Conservation (phyloP, 2,888 invertebrate species). For the Lycocerus yunnanus region DNA sequence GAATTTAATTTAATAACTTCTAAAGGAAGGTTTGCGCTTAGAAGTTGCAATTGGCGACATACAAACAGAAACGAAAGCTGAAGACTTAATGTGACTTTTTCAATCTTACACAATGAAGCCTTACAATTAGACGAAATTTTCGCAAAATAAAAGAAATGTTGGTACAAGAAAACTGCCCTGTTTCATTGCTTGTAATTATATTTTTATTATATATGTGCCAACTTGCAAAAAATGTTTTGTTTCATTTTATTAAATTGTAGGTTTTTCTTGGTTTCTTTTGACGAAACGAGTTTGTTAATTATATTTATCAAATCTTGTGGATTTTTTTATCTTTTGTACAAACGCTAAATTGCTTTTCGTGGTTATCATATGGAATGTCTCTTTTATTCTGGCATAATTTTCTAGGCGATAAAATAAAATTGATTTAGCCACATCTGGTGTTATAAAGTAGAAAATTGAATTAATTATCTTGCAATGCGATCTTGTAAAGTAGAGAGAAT, state of each 20-base stretch:
- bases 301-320: background rate
- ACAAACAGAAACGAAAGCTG: background rate
- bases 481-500: constrained; percentile 20
- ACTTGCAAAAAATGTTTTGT: background rate
- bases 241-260: background rate
- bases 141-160: background rate
- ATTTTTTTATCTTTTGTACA: background rate
- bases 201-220: background rate
- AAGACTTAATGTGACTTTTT: background rate
- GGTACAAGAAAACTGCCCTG: background rate
- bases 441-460: constrained; percentile 35
- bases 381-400: background rate
- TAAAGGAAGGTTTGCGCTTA: background rate
- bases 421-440: constrained; percentile 23
- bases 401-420: background rate
- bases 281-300: background rate
- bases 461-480: constrained; percentile 32
- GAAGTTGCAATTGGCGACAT: background rate
- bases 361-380: background rate
- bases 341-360: background rate
- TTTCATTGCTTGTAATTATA: background rate
- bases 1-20: background rate
- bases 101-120: background rate
- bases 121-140: background rate
- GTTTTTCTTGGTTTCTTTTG: background rate